Conservation (phyloP, 2,113 vertebrate genomes). For the Eclectus roratus region DNA sequence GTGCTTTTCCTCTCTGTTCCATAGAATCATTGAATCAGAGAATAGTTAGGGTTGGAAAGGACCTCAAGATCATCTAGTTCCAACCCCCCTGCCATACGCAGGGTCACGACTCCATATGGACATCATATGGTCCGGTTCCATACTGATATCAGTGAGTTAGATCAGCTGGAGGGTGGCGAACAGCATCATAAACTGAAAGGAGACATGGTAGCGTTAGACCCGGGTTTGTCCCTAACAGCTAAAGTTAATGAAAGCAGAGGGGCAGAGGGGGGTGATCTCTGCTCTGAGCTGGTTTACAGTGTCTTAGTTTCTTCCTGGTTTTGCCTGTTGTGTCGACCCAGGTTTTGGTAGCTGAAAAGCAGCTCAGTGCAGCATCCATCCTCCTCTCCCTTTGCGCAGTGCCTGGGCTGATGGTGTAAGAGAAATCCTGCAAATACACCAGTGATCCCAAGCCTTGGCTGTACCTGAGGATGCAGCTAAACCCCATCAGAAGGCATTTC, state of each 20-base stretch:
- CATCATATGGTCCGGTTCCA: neutral
- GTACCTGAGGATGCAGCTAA: neutral
- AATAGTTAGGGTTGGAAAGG: too few relatives aligned
- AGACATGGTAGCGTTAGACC: accelerated
- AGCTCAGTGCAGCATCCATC: accelerated
- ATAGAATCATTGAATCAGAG: too few relatives aligned
- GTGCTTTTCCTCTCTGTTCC: neutral
- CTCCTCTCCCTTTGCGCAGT: too few relatives aligned
- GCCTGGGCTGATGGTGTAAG: accelerated
- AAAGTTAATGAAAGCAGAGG: neutral
- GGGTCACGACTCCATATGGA: too few relatives aligned
- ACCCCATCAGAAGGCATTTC: neutral
- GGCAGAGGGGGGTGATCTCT: neutral
- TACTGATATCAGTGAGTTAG: accelerated
- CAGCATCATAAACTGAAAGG: neutral
- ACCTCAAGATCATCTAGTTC: too few relatives aligned
- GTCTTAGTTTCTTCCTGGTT: neutral
- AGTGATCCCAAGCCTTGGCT: neutral
- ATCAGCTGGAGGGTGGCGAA: neutral
- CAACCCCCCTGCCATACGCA: too few relatives aligned
- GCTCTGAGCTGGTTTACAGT: neutral
- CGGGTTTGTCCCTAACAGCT: neutral
- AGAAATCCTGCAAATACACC: neutral
- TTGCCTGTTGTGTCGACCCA: accelerated
- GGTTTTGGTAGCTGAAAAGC: neutral